phyloP scores from a whole-genome alignment of 2,888 invertebrate species.

The Ophioninae sp. region DNA sequence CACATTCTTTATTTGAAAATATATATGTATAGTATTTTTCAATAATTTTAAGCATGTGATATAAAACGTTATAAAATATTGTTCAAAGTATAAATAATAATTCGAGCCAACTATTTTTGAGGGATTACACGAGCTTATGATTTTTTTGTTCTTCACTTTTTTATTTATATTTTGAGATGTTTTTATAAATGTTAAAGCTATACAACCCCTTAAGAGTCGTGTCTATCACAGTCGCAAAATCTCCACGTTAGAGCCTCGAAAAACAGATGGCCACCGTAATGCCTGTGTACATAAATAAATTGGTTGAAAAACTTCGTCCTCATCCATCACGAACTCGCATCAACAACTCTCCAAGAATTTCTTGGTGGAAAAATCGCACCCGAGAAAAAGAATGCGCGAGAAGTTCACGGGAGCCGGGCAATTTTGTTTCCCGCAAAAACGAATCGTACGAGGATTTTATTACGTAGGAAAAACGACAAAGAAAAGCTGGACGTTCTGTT shows the following conservation, averaged over 20 bases:
- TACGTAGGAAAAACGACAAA: neutral
- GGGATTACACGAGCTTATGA: neutral
- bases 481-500: neutral
- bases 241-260: neutral
- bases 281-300: neutral
- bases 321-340: neutral
- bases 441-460: neutral
- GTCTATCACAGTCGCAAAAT: neutral
- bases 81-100: too few relatives aligned
- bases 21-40: too few relatives aligned
- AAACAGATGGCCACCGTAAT: neutral
- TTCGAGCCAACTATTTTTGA: neutral
- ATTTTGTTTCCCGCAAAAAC: neutral
- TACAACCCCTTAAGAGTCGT: neutral
- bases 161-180: conserved; percentile 1
- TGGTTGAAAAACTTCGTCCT: neutral
- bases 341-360: neutral
- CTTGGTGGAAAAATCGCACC: neutral
- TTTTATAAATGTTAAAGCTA: neutral
- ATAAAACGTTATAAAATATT: too few relatives aligned
- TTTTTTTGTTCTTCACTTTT: neutral
- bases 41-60: too few relatives aligned
- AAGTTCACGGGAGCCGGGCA: neutral
- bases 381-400: neutral
- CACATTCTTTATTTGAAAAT: too few relatives aligned